Base-by-base conservation (phyloP, 2,113 vertebrate species). In the Antigone vipio region DNA sequence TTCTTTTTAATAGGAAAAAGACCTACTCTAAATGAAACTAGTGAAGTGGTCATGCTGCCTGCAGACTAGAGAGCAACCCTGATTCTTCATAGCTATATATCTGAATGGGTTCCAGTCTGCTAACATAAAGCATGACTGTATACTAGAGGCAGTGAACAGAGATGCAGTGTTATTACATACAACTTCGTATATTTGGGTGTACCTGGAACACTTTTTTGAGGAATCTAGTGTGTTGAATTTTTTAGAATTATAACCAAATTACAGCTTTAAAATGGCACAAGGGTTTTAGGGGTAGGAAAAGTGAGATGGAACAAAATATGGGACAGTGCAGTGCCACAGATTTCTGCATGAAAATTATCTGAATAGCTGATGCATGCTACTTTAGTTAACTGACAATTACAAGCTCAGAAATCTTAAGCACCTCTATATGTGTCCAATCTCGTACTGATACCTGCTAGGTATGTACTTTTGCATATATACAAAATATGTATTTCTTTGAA, bases 361-460 rank as follows among this genome's bases (percentile, higher is more conserved):
- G 83, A 83, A 8, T 2, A 76, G 49, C 71, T 84, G 78, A 66
- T 56, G 5, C 18, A 7, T 40, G 69, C 78, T 71, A 6, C 10
- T 34, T 56, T 5, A 52, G 42, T 42, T 16, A 45, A 30, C 35
- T 55, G 77, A 16, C 26, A 44, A 0, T 15, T 26, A 18, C 24
- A n/a, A 30, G 49, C 66, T 91, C 38, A 47, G 38, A 45, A 44
- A 60, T 35, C 24, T 9, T 63, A 32, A 67, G 27, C 42, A 24
- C 60, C 56, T 86, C 29, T 24, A 0, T 34, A 11, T 26, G 27
- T 24, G 64, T 13, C 12, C 64, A 50, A 0, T 50, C 22, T 30
- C 2, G 0, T 6, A 1, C 18, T 12, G 14, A 23, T 22, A 4
- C 5, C 21, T 64, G 27, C 44, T 60, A 6, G 23, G 4, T n/a